These are phyloP conservation scores for Pitangus sulphuratus DNA, from an alignment of 2,797 vertebrate genomes.

Conservation along the genomic window DNA sequence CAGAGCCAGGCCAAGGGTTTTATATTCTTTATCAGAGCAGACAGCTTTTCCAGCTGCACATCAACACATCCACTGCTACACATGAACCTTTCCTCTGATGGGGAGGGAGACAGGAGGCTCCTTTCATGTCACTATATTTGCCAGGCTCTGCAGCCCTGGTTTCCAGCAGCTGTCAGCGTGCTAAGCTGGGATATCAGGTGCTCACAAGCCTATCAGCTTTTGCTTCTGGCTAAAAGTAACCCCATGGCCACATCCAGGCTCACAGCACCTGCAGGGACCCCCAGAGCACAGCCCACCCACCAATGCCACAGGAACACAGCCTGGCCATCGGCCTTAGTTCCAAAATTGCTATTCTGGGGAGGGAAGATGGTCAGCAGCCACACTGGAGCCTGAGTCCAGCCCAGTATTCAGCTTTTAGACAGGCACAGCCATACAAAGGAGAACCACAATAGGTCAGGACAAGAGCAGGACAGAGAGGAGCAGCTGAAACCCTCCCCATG, in stretches of 20 bases:
- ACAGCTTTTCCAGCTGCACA: rapidly evolving
- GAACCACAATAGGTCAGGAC: neutral
- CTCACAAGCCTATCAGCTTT: neutral
- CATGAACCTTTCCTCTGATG: rapidly evolving
- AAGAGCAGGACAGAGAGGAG: neutral
- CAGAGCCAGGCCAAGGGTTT: neutral
- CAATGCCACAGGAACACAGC: neutral
- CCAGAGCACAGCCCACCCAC: neutral
- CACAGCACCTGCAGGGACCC: rapidly evolving
- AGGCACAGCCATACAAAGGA: neutral
- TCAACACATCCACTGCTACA: rapidly evolving
- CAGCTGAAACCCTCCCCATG: neutral
- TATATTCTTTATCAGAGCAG: rapidly evolving
- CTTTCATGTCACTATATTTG: neutral
- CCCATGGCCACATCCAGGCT: rapidly evolving
- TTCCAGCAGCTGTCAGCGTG: neutral
- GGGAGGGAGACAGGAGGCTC: neutral
- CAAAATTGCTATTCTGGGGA: rapidly evolving
- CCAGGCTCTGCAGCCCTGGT: neutral
- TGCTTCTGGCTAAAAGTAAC: neutral
- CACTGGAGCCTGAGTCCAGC: rapidly evolving
- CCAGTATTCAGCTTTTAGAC: rapidly evolving
- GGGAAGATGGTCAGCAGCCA: neutral
- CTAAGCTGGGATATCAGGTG: neutral
- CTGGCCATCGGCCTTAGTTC: rapidly evolving